Conservation (phyloP, 2,113 vertebrate species). For the Paramormyrops kingsleyae region DNA sequence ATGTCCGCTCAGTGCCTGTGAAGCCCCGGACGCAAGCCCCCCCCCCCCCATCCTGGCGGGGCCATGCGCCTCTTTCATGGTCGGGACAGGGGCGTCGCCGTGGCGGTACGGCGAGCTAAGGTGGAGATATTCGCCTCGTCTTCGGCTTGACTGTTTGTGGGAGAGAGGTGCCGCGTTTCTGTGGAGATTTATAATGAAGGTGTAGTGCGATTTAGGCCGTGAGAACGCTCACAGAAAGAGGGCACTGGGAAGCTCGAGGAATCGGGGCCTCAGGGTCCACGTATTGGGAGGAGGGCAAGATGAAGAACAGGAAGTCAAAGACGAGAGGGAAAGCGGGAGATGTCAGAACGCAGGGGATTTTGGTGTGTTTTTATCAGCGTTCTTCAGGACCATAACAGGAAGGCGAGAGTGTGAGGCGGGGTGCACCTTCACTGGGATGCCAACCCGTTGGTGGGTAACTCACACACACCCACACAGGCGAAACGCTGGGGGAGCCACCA, state of each 20-base stretch:
- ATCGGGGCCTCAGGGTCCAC: neutral
- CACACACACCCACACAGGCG: neutral
- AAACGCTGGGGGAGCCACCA: neutral
- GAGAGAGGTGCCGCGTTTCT: neutral
- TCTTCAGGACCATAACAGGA: neutral
- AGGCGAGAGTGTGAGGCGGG: neutral
- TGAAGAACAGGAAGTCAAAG: neutral
- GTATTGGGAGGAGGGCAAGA: neutral
- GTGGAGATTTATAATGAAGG: neutral
- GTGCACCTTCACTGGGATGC: neutral
- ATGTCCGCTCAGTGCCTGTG: constrained; percentile 3
- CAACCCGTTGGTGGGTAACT: neutral
- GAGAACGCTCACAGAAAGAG: neutral
- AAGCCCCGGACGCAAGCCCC: neutral
- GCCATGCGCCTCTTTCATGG: neutral
- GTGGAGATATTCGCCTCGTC: neutral
- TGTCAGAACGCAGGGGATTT: neutral
- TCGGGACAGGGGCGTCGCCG: neutral
- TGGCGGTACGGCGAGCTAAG: neutral
- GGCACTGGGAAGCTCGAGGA: neutral
- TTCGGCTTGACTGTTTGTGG: neutral
- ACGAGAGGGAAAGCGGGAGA: neutral
- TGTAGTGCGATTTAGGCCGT: neutral
- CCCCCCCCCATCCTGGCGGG: neutral
- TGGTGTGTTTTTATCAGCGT: neutral